phyloP scores from a whole-genome alignment of 64 coral and sea anemone species.

The Hydrozoanthus tunicans region DNA sequence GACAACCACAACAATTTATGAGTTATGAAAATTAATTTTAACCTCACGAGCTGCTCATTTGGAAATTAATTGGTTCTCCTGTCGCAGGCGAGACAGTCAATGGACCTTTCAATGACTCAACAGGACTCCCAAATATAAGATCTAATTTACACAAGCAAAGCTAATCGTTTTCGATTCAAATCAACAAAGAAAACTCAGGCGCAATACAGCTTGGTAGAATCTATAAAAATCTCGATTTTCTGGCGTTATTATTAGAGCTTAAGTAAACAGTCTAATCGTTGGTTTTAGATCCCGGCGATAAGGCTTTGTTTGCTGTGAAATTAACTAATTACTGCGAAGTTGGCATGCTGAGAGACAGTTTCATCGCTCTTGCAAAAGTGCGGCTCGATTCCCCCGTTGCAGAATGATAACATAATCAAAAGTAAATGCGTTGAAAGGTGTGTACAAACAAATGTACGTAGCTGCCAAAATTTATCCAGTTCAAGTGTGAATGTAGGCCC shows the following conservation, averaged over 20 bases:
- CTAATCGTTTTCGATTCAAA: conserved; percentile 27
- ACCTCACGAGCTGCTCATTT: conserved; percentile 45
- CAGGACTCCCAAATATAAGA: neutral
- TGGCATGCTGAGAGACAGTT: conserved; percentile 52
- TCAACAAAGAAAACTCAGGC: conserved; percentile 27
- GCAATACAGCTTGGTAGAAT: neutral
- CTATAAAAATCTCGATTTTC: conserved; percentile 25
- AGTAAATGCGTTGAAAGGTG: neutral
- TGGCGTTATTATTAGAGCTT: neutral
- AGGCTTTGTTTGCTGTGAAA: conserved; percentile 48
- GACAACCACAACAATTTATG: conserved; percentile 11
- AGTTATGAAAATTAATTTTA: conserved; percentile 50
- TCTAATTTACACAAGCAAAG: neutral
- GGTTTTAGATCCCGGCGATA: conserved; percentile 40
- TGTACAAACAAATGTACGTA: neutral
- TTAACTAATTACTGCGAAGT: conserved; percentile 48
- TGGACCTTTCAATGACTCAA: conserved; percentile 1
- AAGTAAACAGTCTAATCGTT: conserved; percentile 53
- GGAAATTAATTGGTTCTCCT: conserved; percentile 29
- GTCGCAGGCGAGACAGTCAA: neutral
- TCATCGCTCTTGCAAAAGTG: conserved; percentile 41
- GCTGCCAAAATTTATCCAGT: conserved; percentile 7
- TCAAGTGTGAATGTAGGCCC: conserved; percentile 14
- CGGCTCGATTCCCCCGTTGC: neutral
- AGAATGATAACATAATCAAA: neutral